Base-by-base conservation (phyloP, 2,113 vertebrate genomes). In the Chaetodon trifascialis region DNA sequence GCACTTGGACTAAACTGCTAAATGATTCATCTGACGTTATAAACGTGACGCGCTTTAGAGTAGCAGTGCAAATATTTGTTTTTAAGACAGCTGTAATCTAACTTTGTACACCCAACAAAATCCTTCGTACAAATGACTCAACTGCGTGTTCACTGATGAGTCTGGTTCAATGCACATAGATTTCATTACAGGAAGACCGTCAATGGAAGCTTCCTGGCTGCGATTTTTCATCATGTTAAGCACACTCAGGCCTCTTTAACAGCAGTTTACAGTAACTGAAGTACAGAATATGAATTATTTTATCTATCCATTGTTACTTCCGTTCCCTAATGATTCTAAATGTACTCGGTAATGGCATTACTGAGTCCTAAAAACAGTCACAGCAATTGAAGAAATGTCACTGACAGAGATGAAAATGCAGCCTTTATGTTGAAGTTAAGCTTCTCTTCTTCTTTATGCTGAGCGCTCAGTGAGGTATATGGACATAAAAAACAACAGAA, bases 21-120 rank as follows among this genome's bases (percentile, higher is more conserved):
- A 74, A 63, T 73, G 84, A 82, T 72, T 69, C 63, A 73, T 56
- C 67, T 59, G 44, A 51, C 51, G 63, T 79, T 74, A 10, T 51
- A 49, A 76, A 84, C 19, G 21, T 30, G 51, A 63, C 62, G 12
- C 69, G 9, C 19, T 60, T 47, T 21, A 64, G 7, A 65, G 54
- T 5, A 25, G 51, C 16, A 55, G 40, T 6, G 5, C 4, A 52
- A 56, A 79, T 42, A 30, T 47, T 59, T 66, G 14, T 46, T 23
- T 38, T 52, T 1, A 46, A 79, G 72, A 19, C 4, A 66, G 55
- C 54, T 51, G 25, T 71, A 9, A 19, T 67, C 11, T 54, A 49
- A 11, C 34, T 58, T 11, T 51, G 11, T n/a, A 38, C 36, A 25
- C 25, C 9, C 8, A 30, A 47, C 3, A 0, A 70, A 64, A 51